Percentiles rank a stretch among this genome's conserved stretches.
phyloP scores from a whole-genome alignment of 2,113 vertebrate genomes.

The Recurvirostra avosetta region DNA sequence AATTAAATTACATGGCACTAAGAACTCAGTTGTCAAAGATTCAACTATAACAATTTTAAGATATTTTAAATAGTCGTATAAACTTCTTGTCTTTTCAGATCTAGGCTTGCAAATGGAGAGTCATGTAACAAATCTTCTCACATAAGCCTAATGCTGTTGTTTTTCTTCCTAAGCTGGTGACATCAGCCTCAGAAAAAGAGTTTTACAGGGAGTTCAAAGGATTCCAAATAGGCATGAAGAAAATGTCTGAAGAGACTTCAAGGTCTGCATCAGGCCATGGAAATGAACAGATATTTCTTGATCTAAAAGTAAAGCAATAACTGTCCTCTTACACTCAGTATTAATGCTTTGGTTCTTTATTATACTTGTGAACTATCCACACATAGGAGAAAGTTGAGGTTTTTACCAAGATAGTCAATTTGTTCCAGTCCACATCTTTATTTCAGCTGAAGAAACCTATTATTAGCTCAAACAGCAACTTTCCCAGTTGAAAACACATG shows the following conservation, averaged over 20 bases:
- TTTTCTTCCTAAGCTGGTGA: conserved; percentile 13
- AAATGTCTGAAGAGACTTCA: conserved; percentile 29
- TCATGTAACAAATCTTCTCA: conserved; percentile 13
- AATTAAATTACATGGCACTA: conserved; percentile 20
- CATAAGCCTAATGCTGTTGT: neutral
- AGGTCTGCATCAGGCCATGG: neutral
- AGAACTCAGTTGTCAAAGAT: neutral
- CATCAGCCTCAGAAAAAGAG: conserved; percentile 12
- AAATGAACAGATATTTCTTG: neutral
- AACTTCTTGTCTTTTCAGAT: neutral
- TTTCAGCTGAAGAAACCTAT: conserved; percentile 40
- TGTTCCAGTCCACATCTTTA: conserved; percentile 38
- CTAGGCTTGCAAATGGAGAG: neutral
- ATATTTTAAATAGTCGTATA: neutral
- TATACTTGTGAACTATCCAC: neutral
- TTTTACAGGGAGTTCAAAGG: conserved; percentile 42
- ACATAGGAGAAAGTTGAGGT: neutral
- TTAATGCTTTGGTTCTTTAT: neutral
- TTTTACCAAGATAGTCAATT: neutral
- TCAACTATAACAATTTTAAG: conserved; percentile 5
- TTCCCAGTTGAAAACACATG: conserved; percentile 35
- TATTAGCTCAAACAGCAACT: conserved; percentile 28
- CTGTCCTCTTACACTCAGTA: neutral
- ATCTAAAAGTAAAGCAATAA: neutral
- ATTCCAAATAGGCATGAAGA: conserved; percentile 40